A percentile compares a stretch with the other conserved stretches of the same genome.
Evolutionary conservation across 2,888 invertebrate genomes (phyloP).

Genomic region (Branchellion lobata): DNA sequence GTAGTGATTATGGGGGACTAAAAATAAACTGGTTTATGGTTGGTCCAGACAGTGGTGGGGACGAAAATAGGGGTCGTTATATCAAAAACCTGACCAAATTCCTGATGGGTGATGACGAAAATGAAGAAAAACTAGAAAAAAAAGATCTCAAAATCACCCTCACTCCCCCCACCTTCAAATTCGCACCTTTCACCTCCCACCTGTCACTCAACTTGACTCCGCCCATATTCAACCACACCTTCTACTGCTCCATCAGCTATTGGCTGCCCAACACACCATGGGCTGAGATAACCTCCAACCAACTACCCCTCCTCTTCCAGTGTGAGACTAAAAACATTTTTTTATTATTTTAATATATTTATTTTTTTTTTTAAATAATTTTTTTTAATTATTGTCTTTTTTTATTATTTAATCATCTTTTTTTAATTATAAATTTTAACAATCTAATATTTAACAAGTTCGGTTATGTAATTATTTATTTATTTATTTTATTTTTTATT

Average conservation of each 20-base stretch:
- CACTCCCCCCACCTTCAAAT: neutral
- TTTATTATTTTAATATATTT: too few species aligned
- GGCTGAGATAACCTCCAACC: neutral
- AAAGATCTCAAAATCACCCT: neutral
- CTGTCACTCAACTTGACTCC: constrained; percentile 1
- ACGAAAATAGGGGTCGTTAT: neutral
- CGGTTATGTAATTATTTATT: too few species aligned
- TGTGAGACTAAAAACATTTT: too few species aligned
- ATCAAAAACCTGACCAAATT: neutral
- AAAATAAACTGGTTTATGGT: neutral
- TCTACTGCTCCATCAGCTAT: neutral
- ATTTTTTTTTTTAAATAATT: too few species aligned
- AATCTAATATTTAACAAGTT: too few species aligned
- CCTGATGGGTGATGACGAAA: neutral
- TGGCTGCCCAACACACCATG: too few species aligned
- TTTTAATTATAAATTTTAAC: too few species aligned
- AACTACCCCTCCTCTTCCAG: neutral
- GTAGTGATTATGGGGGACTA: neutral
- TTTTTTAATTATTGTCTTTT: too few species aligned
- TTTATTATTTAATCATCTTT: too few species aligned
- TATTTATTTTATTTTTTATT: too few species aligned
- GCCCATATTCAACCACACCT: neutral
- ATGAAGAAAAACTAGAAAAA: neutral
- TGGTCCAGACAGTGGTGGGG: too few species aligned
- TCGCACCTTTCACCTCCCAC: neutral